Base-by-base conservation (phyloP, 2,797 vertebrate genomes). In the Tinamus major region DNA sequence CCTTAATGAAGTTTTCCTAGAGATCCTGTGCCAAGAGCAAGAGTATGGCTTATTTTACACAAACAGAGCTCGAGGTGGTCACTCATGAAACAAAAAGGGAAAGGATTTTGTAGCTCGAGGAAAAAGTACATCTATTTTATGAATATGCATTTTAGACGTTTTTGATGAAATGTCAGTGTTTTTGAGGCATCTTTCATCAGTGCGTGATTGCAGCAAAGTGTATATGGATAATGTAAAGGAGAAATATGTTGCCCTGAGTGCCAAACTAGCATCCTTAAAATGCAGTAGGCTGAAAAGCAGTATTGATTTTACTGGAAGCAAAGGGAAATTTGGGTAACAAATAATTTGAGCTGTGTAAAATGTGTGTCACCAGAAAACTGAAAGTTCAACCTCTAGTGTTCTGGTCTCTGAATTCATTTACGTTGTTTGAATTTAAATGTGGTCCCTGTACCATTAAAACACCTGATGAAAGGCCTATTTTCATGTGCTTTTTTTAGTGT, bases 401-500 rank as follows among this genome's bases (percentile, higher is more conserved):
- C 46, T 10, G 24, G 55, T 79, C 24, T 48, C 24, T 41, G 26
- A 61, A 26, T 56, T 78, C 8, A 6, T 70, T 89, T 77, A 26
- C 17, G 21, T 9, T 23, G 5, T 67, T 78, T 58, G 41, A 83
- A 74, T 79, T 95, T 69, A 65, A 49, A 39, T 80, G 31, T 55
- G n/a, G 13, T 62, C n/a, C 21, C 16, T 64, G 9, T 90, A 9
- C 69, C 49, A 33, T 69, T 78, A 33, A 83, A 84, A 41, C 59
- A 24, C 19, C 49, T 62, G 72, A 84, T 33, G 83, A 88, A 85
- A 77, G 51, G 26, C 44, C 15, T 46, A 21, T 90, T 96, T 85
- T 39, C 6, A 0, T 58, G 35, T 64, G 37, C 58, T 55, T 16
- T 3, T 3, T 29, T 3, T 69, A 31, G 42, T 79, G 20, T 3